These are phyloP conservation scores for Tiaroga cobitis DNA, from an alignment of 2,797 vertebrate species.

Conservation along the genomic window DNA sequence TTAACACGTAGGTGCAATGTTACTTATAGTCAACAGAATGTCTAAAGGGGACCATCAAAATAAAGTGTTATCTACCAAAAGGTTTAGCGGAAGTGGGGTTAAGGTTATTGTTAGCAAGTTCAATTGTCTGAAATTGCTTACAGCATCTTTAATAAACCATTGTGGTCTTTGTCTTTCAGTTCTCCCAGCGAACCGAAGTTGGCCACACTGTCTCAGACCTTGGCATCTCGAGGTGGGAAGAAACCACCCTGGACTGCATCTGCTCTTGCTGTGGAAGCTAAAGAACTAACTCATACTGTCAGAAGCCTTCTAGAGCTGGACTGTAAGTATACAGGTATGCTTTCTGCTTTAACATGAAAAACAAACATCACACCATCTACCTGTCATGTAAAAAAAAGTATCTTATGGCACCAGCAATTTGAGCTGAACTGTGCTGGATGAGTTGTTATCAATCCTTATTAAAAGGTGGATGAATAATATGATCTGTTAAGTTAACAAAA, in stretches of 20 bases:
- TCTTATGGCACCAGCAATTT: not conserved
- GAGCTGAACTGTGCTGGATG: not conserved
- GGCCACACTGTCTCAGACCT: conserved; percentile 67
- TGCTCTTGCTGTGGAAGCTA: conserved; percentile 83
- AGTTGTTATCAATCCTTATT: not conserved
- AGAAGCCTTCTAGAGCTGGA: conserved; percentile 85
- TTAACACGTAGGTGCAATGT: no score
- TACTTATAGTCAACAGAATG: no score
- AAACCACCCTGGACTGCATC: conserved; percentile 73
- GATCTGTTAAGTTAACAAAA: not conserved
- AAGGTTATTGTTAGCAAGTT: not conserved
- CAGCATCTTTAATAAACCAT: not conserved
- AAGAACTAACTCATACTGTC: conserved; percentile 84
- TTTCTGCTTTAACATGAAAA: not conserved
- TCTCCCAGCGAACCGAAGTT: conserved; percentile 77
- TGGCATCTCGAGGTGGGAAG: conserved; percentile 69
- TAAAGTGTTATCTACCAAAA: no score
- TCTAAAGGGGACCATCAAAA: no score
- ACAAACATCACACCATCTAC: no score
- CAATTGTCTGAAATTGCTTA: not conserved
- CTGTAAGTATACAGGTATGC: conserved; percentile 80
- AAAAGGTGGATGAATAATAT: not conserved
- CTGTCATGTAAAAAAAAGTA: not conserved
- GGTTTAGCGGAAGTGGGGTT: not conserved
- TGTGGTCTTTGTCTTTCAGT: conserved; percentile 62